phyloP scores from a whole-genome alignment of 2,797 vertebrate genomes.

The Melanotaenia parkinsoni region DNA sequence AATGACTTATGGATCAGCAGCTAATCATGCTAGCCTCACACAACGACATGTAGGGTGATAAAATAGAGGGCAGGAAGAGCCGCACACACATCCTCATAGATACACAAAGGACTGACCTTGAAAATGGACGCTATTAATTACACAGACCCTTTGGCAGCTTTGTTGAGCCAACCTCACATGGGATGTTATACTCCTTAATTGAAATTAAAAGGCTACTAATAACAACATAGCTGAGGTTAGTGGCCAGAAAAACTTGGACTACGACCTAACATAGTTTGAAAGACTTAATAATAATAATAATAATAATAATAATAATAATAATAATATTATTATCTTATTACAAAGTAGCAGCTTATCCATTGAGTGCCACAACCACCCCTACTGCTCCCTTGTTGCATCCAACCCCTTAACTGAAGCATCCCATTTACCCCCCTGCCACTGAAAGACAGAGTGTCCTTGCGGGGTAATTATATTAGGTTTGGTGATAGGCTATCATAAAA shows the following conservation, averaged over 20 bases:
- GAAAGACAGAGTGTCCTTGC: slow-evolving; percentile 87
- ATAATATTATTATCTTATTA: background rate
- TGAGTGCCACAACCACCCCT: slow-evolving; percentile 30
- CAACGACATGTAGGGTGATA: slow-evolving; percentile 71
- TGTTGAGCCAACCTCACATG: slow-evolving; percentile 67
- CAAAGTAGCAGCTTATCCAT: slow-evolving; percentile 51
- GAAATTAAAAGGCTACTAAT: slow-evolving; percentile 83
- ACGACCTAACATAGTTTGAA: slow-evolving; percentile 59
- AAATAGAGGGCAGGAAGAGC: slow-evolving; percentile 47
- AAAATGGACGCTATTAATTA: slow-evolving; percentile 78
- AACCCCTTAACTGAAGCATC: slow-evolving; percentile 56
- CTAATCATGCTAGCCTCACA: slow-evolving; percentile 77
- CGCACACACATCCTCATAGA: slow-evolving; percentile 40
- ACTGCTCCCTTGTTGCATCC: slow-evolving; percentile 22
- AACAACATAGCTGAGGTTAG: slow-evolving; percentile 79
- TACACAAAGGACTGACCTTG: slow-evolving; percentile 78
- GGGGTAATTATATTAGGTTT: slow-evolving; percentile 86
- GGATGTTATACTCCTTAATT: slow-evolving; percentile 77
- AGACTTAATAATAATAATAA: background rate
- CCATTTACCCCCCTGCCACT: slow-evolving; percentile 67
- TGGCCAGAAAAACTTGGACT: slow-evolving; percentile 58
- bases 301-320: no score
- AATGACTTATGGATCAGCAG: slow-evolving; percentile 69
- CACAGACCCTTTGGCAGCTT: slow-evolving; percentile 57
- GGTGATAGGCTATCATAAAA: slow-evolving; percentile 85